Evolutionary conservation across 2,888 invertebrate genomes (phyloP).

Genomic region (Noctua janthe): DNA sequence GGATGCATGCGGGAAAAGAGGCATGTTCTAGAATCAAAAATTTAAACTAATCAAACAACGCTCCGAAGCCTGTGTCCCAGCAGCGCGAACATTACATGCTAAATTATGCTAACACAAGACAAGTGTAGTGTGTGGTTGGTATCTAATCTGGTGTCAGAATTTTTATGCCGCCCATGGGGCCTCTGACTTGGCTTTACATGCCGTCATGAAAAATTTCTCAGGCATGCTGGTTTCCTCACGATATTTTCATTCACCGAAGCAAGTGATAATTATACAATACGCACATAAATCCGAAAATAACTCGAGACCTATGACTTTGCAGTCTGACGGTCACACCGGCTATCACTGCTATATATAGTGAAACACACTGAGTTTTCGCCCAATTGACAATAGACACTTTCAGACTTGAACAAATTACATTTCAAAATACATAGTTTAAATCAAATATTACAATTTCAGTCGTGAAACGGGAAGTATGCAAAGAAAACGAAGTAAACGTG

Average conservation of each 20-base stretch:
- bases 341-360: too few relatives aligned
- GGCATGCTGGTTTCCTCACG: too few relatives aligned
- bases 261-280: not conserved
- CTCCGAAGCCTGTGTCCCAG: not conserved
- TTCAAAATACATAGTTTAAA: not conserved
- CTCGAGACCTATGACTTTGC: too few relatives aligned
- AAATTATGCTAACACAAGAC: not conserved
- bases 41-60: not conserved
- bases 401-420: not conserved
- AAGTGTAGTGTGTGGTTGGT: not conserved
- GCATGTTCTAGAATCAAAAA: not conserved
- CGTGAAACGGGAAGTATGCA: slow-evolving; percentile 75
- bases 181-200: too few relatives aligned
- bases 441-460: slow-evolving; percentile 61
- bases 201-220: too few relatives aligned
- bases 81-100: not conserved
- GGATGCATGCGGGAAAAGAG: not conserved
- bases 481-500: slow-evolving; percentile 74
- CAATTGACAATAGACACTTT: not conserved
- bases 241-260: too few relatives aligned
- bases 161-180: too few relatives aligned
- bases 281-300: too few relatives aligned
- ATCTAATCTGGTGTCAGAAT: too few relatives aligned
- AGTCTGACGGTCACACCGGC: too few relatives aligned
- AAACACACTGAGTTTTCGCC: not conserved